Evolutionary conservation across 2,888 invertebrate species (phyloP).

Genomic region (Anodontia alba): DNA sequence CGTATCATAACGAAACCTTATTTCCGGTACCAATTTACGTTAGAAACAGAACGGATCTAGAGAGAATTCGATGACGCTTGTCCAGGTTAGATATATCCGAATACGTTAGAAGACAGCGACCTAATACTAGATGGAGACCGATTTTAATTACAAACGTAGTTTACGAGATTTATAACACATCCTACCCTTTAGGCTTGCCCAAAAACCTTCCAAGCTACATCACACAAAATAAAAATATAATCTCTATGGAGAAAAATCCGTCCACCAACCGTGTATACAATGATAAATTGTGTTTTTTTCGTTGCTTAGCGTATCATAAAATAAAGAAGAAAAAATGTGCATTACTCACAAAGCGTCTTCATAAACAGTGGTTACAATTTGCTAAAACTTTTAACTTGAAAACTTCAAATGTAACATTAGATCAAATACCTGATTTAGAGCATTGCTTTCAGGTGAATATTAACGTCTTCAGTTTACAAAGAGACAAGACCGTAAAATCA

Average conservation of each 20-base stretch:
- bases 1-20: conserved; percentile 9
- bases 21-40: not conserved
- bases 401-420: not conserved
- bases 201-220: not conserved
- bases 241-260: not conserved
- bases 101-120: not conserved
- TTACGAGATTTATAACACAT: not conserved
- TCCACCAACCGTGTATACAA: not conserved
- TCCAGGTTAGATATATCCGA: not conserved
- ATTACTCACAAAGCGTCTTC: not conserved
- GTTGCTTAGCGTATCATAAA: not conserved
- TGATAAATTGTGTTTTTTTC: not conserved
- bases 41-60: not conserved
- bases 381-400: not conserved
- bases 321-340: not conserved
- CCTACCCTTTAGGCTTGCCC: not conserved
- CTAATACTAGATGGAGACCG: not conserved
- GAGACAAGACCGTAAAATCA: conserved; percentile 14
- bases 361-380: not conserved
- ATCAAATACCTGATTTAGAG: conserved; percentile 11
- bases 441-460: conserved; percentile 30
- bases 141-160: not conserved
- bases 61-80: not conserved
- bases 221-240: not conserved
- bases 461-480: conserved; percentile 12